Evolutionary conservation across 2,113 vertebrate species (phyloP).

Genomic region (Toxotes chatareus): DNA sequence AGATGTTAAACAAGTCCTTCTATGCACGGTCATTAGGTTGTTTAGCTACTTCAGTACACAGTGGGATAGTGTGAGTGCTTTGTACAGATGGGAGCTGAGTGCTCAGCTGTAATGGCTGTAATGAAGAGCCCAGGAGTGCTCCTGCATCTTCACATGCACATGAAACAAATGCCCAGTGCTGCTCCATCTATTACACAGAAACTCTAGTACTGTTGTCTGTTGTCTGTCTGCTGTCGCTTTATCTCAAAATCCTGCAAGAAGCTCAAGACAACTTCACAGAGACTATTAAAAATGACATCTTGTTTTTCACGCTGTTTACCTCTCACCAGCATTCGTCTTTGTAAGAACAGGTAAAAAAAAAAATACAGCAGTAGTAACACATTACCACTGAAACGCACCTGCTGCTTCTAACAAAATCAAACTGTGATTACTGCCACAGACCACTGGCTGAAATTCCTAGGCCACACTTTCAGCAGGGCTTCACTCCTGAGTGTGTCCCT

Average conservation of each 20-base stretch:
- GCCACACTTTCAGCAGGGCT: slow-evolving; percentile 62
- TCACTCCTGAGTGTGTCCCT: slow-evolving; percentile 52
- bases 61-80: slow-evolving; percentile 29
- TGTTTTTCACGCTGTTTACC: background rate
- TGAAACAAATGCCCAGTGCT: background rate
- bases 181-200: background rate
- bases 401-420: slow-evolving; percentile 2
- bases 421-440: slow-evolving; percentile 40
- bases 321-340: background rate
- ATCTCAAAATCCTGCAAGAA: background rate
- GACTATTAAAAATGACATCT: background rate
- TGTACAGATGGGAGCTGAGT: slow-evolving; percentile 24
- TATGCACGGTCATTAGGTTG: slow-evolving; percentile 25
- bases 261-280: background rate
- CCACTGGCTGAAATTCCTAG: slow-evolving; percentile 69
- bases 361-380: background rate
- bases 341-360: background rate
- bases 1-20: slow-evolving; percentile 31
- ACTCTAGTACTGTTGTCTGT: background rate
- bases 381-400: background rate
- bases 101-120: slow-evolving; percentile 41
- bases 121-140: slow-evolving; percentile 20
- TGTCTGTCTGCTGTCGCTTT: background rate
- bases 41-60: slow-evolving; percentile 51
- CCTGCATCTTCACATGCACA: slow-evolving; percentile 24